Evolutionary conservation across 2,113 vertebrate genomes (phyloP).

Genomic region (Solea solea): DNA sequence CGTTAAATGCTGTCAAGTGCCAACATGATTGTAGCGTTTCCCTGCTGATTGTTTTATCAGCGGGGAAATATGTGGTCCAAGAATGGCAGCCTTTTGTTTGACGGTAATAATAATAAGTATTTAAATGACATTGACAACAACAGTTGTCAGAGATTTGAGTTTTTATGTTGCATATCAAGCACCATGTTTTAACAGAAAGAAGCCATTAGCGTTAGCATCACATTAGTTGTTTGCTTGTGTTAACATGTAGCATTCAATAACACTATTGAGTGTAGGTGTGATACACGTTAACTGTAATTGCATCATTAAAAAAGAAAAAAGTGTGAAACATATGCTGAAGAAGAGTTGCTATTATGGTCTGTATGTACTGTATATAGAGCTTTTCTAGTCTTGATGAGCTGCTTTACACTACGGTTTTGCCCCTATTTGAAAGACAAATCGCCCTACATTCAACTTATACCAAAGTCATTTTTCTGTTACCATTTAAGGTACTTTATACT

Average conservation of each 20-base stretch:
- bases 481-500: too few relatives aligned
- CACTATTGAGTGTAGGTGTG: neutral
- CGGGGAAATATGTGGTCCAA: too few relatives aligned
- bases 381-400: too few relatives aligned
- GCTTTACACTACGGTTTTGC: too few relatives aligned
- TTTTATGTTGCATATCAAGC: neutral
- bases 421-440: too few relatives aligned
- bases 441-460: too few relatives aligned
- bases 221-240: neutral
- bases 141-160: neutral
- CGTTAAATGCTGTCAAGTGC: slow-evolving; percentile 8
- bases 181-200: neutral
- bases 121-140: neutral
- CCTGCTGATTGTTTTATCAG: neutral
- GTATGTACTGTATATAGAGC: too few relatives aligned
- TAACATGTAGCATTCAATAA: neutral
- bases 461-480: too few relatives aligned
- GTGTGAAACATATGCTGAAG: too few relatives aligned
- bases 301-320: too few relatives aligned
- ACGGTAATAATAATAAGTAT: neutral
- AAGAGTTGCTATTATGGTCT: too few relatives aligned
- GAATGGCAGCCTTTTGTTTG: neutral
- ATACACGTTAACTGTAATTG: neutral
- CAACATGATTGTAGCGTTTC: neutral
- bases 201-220: neutral